Evolutionary conservation across 2,113 vertebrate genomes (phyloP), one percentile per base, ranked within the genome.

Genomic region (Bothrops jararaca): DNA sequence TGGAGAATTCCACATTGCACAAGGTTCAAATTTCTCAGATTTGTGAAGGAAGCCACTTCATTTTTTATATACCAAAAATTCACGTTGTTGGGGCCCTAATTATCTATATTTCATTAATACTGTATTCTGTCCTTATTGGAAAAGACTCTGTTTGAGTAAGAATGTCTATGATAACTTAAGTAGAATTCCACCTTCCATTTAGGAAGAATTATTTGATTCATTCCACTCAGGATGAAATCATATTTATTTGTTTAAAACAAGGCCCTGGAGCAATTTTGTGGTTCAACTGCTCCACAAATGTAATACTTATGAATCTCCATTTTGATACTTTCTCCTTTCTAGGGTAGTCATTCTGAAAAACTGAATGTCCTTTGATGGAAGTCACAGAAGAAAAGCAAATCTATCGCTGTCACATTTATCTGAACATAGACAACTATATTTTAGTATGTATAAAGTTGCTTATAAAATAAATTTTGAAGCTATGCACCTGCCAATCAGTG

Each of bases 331-430:
- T 94, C 89, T 95, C 94, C 13, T 53, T 29, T 92, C 45, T 95
- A 97, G 97, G 96, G 90, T 96, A 95, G 95, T 91, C 88, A 53
- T 90, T 89, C 2, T 85, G 88, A 95, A 91, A 95, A 93, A 88
- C 86, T 86, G 42, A 64, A 54, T 80, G n/a, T 90, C 57, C 74
- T 92, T 93, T 86, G 93, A 64, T 88, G 89, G 60, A 93, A 42
- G 64, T 89, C 58, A 87, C 54, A 91, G 89, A 94, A 95, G 56
- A 54, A 94, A 87, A 57, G 88, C 96, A 95, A 50, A 42, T 5
- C 54, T 56, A 89, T 18, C 1, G 52, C 54, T 85, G 34, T 85
- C 89, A 42, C 88, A 54, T 86, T 86, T 57, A 53, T 89, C 18
- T 80, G 89, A 80, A 15, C 22, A 50, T 39, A 80, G 90, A 85